phyloP scores from a whole-genome alignment of 1,140 invertebrate genomes.

The Ceratosolen solmsi region DNA sequence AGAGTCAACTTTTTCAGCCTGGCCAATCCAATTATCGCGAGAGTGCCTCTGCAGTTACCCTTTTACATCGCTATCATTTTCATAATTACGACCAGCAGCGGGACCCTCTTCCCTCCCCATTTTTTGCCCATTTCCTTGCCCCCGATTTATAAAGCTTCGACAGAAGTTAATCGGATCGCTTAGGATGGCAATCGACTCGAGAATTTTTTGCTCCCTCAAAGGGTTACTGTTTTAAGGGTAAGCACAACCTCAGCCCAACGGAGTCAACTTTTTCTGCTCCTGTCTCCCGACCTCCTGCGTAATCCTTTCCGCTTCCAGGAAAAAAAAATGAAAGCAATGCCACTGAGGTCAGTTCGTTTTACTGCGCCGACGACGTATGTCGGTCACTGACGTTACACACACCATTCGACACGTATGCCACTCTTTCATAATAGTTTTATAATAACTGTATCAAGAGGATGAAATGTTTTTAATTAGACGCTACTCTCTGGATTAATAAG shows the following conservation, averaged over 20 bases:
- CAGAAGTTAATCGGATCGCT: slow-evolving; percentile 49
- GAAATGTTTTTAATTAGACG: not conserved
- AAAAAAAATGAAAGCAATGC: not conserved
- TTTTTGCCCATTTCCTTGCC: not conserved
- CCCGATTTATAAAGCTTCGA: not conserved
- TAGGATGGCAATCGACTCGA: slow-evolving; percentile 43
- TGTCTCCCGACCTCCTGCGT: not conserved
- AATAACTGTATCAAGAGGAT: slow-evolving; percentile 39
- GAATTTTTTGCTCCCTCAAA: slow-evolving; percentile 9
- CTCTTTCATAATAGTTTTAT: slow-evolving; percentile 48
- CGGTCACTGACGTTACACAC: slow-evolving; percentile 33
- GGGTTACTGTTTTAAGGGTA: slow-evolving; percentile 14
- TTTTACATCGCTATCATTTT: slow-evolving; percentile 35
- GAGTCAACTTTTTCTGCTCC: slow-evolving; percentile 4
- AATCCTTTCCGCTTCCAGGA: not conserved
- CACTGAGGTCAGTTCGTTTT: slow-evolving; percentile 2
- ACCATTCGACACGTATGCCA: slow-evolving; percentile 6
- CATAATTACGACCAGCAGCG: slow-evolving; percentile 38
- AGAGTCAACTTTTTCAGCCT: slow-evolving; percentile 45
- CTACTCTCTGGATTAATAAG: not conserved
- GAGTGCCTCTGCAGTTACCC: not conserved
- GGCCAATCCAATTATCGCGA: slow-evolving; percentile 43
- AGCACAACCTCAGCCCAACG: not conserved
- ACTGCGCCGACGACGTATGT: not conserved
- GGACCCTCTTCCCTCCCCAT: not conserved